Percentiles rank a stretch among this genome's conserved stretches.
Evolutionary conservation across 2,888 invertebrate genomes (phyloP).

Genomic region (Drosophila ezoana): DNA sequence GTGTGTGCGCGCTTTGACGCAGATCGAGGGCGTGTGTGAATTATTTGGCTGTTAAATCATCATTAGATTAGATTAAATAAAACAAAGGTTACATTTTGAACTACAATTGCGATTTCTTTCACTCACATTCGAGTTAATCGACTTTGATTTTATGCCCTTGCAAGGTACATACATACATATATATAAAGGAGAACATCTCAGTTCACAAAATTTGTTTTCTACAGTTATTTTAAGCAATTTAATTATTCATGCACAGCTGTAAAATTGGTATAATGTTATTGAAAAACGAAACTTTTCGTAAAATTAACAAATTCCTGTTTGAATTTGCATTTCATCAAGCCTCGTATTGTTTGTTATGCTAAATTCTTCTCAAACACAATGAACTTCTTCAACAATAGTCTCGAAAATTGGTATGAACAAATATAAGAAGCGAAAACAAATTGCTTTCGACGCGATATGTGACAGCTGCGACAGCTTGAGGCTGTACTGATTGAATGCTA

Average conservation of each 20-base stretch:
- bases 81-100: not conserved
- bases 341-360: conserved; percentile 24
- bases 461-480: conserved; percentile 13
- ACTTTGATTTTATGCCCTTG: too few relatives aligned
- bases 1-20: not conserved
- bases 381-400: conserved; percentile 8
- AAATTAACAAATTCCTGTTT: conserved; percentile 1
- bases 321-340: conserved; percentile 7
- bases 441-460: conserved; percentile 31
- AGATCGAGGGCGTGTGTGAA: not conserved
- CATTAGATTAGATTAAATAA: conserved; percentile 2
- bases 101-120: not conserved
- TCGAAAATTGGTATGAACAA: conserved; percentile 10
- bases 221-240: too few relatives aligned
- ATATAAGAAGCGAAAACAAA: conserved; percentile 5
- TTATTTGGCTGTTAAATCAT: not conserved
- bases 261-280: not conserved
- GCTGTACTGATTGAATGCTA: conserved; percentile 12
- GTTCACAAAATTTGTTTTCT: too few relatives aligned
- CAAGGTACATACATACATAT: too few relatives aligned
- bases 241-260: too few relatives aligned
- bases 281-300: not conserved
- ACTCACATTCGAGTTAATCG: too few relatives aligned
- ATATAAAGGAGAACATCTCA: too few relatives aligned
- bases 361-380: conserved; percentile 5